These are phyloP conservation scores for Agrotis exclamationis DNA, from an alignment of 2,888 invertebrate species.

Conservation along the genomic window DNA sequence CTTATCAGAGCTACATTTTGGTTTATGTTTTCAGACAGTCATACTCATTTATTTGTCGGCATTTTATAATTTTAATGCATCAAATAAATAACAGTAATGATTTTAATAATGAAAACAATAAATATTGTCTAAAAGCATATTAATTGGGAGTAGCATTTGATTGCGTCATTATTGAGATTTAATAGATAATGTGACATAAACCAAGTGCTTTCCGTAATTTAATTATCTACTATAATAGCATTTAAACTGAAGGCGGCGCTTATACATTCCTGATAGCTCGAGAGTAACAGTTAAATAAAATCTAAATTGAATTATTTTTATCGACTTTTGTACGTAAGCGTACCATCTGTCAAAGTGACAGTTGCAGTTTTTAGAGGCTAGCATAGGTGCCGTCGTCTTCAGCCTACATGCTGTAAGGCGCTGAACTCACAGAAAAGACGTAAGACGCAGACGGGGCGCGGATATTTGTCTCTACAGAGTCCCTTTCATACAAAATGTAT, in stretches of 20 bases:
- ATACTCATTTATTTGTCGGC: not conserved
- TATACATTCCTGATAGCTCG: not conserved
- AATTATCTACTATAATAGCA: slow-evolving; percentile 41
- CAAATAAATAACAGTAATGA: slow-evolving; percentile 2
- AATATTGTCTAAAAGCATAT: slow-evolving; percentile 37
- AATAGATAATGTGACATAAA: slow-evolving; percentile 23
- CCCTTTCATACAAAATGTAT: too few species aligned
- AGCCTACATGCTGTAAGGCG: slow-evolving; percentile 38
- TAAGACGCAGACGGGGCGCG: too few species aligned
- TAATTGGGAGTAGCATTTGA: slow-evolving; percentile 32
- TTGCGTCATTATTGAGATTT: slow-evolving; percentile 29
- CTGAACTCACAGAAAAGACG: too few species aligned
- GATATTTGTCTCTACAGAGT: too few species aligned
- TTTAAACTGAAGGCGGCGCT: slow-evolving; percentile 36
- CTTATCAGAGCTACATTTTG: slow-evolving; percentile 54
- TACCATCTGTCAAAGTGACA: slow-evolving; percentile 21
- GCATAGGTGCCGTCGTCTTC: slow-evolving; percentile 18
- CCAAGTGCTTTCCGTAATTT: slow-evolving; percentile 36
- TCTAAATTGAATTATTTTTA: not conserved
- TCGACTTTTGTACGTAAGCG: not conserved
- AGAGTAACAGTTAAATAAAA: not conserved
- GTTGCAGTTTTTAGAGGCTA: not conserved
- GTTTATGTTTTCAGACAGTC: slow-evolving; percentile 47
- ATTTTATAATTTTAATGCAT: not conserved
- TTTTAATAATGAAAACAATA: not conserved